These are phyloP conservation scores for Collichthys lucidus DNA, from an alignment of 2,113 vertebrate species.

Conservation along the genomic window DNA sequence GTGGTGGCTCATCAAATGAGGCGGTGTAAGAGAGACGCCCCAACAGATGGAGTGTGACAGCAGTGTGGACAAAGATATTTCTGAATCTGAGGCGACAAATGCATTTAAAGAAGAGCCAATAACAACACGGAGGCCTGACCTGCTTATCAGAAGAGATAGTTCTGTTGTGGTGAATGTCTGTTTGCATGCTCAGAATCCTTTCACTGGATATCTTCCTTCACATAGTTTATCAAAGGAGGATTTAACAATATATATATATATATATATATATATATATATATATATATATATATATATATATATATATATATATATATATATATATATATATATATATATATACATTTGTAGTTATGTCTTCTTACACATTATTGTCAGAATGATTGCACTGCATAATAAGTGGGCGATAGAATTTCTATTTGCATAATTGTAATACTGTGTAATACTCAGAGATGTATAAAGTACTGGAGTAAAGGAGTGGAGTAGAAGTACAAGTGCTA, in stretches of 20 bases:
- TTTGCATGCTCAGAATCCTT: neutral
- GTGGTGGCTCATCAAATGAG: neutral
- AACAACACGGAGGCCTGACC: neutral
- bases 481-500: too few relatives aligned
- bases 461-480: too few relatives aligned
- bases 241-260: too few relatives aligned
- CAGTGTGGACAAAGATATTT: neutral
- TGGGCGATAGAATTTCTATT: too few relatives aligned
- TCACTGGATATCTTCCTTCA: neutral
- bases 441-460: too few relatives aligned
- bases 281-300: too few relatives aligned
- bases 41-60: slow-evolving; percentile 2
- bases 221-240: neutral
- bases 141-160: neutral
- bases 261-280: too few relatives aligned
- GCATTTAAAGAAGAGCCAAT: neutral
- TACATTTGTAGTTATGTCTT: too few relatives aligned
- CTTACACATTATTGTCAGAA: neutral
- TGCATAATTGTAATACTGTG: neutral
- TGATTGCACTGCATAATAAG: too few relatives aligned
- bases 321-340: too few relatives aligned
- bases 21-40: neutral
- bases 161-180: neutral
- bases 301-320: too few relatives aligned
- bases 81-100: neutral